Evolutionary conservation across 2,113 vertebrate species (phyloP), one percentile per base, ranked within the genome.

Genomic region (Dendrocopos noguchii): DNA sequence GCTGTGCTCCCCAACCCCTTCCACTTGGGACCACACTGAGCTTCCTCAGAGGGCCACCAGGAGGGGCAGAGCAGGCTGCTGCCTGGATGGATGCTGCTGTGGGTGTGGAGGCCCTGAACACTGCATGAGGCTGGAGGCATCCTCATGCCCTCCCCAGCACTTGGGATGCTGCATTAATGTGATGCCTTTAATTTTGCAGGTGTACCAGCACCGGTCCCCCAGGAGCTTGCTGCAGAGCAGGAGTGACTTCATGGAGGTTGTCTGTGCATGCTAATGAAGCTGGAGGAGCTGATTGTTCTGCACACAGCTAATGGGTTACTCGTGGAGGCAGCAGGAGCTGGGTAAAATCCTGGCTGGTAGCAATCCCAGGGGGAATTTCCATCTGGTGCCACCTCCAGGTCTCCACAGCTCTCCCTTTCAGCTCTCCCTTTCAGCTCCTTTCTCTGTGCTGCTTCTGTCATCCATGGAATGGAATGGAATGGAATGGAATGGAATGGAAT

Each of bases 261-360:
- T 47, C 71, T 87, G 34, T 82, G 87, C 59, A 72, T 87, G 55
- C 79, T 84, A 95, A 94, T 84, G 87, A 72, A 63, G 29, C 50
- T 6, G 39, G 78, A 80, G 87, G 88, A 65, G 50, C 39, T 92
- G 56, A 79, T 91, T 66, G 87, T 91, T 91, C 79, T 42, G 72
- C 20, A 11, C 9, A 29, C 63, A 93, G 57, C 60, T 92, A 95
- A 92, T 56, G 21, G 46, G 70, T 77, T 78, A 84, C 21, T 15
- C 0, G 0, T 1, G 22, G 47, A 95, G 80, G 61, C 42, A 78
- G 29, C 17, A 78, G 78, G 44, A 74, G n/a, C n/a, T 67, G 66
- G 2, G 4, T 71, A 61, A 87, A 87, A 75, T 73, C 70, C 53
- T 2, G 2, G n/a, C 50, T 87, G 63, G 39, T 55, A 4, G 2